A percentile compares a stretch with the other conserved stretches of the same genome.
Evolutionary conservation across 1,140 invertebrate species (phyloP).

Genomic region (Cydia amplana): DNA sequence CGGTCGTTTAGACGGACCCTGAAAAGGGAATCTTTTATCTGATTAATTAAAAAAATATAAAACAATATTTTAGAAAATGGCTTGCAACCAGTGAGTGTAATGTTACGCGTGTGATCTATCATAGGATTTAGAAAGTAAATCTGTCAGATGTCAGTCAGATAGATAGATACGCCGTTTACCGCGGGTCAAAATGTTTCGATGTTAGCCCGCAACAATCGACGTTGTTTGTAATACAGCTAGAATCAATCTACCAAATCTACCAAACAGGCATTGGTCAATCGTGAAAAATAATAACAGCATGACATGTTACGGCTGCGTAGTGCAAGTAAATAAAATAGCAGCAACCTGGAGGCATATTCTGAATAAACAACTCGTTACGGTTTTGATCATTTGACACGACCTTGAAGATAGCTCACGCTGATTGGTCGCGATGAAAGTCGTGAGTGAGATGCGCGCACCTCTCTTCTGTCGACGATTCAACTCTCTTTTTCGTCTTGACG

Average conservation of each 20-base stretch:
- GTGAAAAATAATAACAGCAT: not conserved
- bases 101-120: not conserved
- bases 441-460: no score
- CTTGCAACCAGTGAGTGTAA: not conserved
- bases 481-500: no score
- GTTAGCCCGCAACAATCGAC: not conserved
- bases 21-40: constrained; percentile 16
- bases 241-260: constrained; percentile 6
- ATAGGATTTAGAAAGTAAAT: not conserved
- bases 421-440: no score
- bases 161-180: constrained; percentile 43
- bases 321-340: not conserved
- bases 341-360: no score
- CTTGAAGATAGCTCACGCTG: no score
- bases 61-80: not conserved
- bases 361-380: no score
- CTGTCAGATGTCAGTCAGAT: not conserved
- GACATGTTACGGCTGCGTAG: not conserved
- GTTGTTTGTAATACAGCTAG: not conserved
- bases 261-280: not conserved
- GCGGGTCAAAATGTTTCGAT: constrained; percentile 40
- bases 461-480: no score
- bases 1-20: constrained; percentile 48
- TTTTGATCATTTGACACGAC: no score
- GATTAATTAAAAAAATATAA: constrained; percentile 9